Conservation (phyloP, 2,888 invertebrate species). For the Muschampia plurimacula region DNA sequence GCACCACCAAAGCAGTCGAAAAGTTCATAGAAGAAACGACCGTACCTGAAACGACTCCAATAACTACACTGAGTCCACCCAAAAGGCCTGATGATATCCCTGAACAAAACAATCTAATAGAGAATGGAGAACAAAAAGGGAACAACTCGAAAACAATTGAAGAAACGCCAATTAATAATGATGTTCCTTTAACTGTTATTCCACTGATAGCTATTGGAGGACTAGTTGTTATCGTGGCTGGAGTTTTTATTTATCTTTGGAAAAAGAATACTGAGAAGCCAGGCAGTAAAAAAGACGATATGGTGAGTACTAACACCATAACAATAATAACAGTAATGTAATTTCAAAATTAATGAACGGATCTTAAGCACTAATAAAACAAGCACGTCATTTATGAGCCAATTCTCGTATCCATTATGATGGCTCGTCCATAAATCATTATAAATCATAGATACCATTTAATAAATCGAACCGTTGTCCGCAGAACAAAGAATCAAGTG, state of each 20-base stretch:
- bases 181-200: constrained; percentile 87
- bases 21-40: constrained; percentile 57
- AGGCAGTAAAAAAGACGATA: constrained; percentile 90
- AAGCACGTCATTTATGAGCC: constrained; percentile 8
- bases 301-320: constrained; percentile 80
- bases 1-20: constrained; percentile 66
- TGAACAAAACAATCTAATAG: constrained; percentile 53
- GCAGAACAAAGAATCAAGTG: constrained; percentile 90
- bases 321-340: neutral
- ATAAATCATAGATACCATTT: neutral
- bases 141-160: constrained; percentile 63
- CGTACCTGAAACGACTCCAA: constrained; percentile 69
- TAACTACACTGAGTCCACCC: constrained; percentile 60
- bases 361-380: neutral
- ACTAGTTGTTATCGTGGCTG: constrained; percentile 88
- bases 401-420: neutral
- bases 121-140: constrained; percentile 56
- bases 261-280: constrained; percentile 88
- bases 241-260: constrained; percentile 89
- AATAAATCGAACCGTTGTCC: constrained; percentile 55
- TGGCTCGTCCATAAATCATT: constrained; percentile 6
- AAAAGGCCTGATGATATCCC: constrained; percentile 59
- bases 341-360: no score
- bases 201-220: constrained; percentile 90
- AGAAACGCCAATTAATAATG: constrained; percentile 68